Base-by-base conservation (phyloP, 1,140 invertebrate species). In the Temnothorax nylanderi region DNA sequence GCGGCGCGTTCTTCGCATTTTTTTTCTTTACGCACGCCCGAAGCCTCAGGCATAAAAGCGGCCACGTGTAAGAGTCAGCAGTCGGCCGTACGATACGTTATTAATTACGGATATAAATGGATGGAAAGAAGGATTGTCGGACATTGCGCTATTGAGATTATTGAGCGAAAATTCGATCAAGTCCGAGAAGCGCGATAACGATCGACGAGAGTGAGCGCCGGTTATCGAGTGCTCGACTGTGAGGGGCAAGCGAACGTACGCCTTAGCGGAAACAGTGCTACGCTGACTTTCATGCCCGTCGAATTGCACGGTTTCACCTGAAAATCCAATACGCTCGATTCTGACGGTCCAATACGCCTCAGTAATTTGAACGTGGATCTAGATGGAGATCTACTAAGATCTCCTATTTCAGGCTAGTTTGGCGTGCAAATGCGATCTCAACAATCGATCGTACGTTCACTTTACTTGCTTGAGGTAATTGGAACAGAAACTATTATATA, bases 271-370 rank as follows among this genome's bases (percentile, higher is more conserved):
- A 41, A 71, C 64, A 16, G 8, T 21, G 80, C n/a, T 62, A 49
- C 21, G 44, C 26, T 75, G 56, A 84, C 69, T 84, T 84, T 60
- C 69, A n/a, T 74, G 80, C 54, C 58, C 80, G 69, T 75, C 80
- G 69, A 74, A 75, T 75, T 82, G 80, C 80, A 82, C n/a, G 41
- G 80, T 74, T 84, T 84, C 80, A 51, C 26, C 37, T 44, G 69
- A 84, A 84, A 75, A 60, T 84, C 32, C 80, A 74, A 84, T 84
- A 84, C 80, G 65, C 51, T 74, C 65, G 69, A 84, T 75, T 84
- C 44, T 60, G 41, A 84, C 26, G n/a, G 69, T 75, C 69, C 69
- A 49, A 37, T 74, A 49, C 69, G 69, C 69, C 41, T 62, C 80
- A 75, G n/a, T 75, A 62, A 84, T 60, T 75, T 84, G 51, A 84